Percentiles rank a stretch among this genome's conserved stretches.
These are phyloP conservation scores for Siphamia tubifer DNA, from an alignment of 2,113 vertebrate species.

Conservation along the genomic window DNA sequence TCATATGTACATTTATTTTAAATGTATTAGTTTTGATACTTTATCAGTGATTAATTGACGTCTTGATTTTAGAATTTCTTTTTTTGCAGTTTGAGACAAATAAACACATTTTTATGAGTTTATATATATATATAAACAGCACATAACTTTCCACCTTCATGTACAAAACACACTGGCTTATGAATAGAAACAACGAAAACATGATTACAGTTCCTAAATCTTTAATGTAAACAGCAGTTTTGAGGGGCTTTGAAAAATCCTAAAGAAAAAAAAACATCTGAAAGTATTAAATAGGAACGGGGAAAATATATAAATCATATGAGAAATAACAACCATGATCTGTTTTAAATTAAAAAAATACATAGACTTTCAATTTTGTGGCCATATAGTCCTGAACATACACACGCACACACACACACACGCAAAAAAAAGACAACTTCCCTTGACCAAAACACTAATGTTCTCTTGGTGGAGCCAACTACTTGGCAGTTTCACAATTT, in stretches of 20 bases:
- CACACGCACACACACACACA: too few relatives aligned
- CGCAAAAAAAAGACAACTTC: constrained; percentile 51
- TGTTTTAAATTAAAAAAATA: constrained; percentile 73
- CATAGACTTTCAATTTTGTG: constrained; percentile 67
- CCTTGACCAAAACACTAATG: constrained; percentile 61
- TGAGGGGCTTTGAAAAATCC: constrained; percentile 73
- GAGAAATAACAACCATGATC: constrained; percentile 68
- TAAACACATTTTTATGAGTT: too few relatives aligned
- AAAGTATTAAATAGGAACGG: constrained; percentile 73
- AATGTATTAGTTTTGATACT: too few relatives aligned
- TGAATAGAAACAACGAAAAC: constrained; percentile 3
- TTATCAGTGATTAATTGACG: too few relatives aligned
- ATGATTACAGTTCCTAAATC: constrained; percentile 56
- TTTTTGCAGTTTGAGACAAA: too few relatives aligned
- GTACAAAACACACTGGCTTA: background rate
- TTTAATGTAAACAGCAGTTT: constrained; percentile 86
- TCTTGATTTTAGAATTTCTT: too few relatives aligned
- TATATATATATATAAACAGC: too few relatives aligned
- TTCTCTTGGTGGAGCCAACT: constrained; percentile 58
- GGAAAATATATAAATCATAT: constrained; percentile 73
- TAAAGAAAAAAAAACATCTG: constrained; percentile 70
- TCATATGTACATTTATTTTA: too few relatives aligned
- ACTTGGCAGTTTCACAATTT: constrained; percentile 72
- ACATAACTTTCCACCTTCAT: background rate
- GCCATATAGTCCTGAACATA: constrained; percentile 52